A percentile compares a stretch with the other conserved stretches of the same genome.
phyloP scores from a whole-genome alignment of 1,140 invertebrate genomes.

The Palaemon carinicauda region DNA sequence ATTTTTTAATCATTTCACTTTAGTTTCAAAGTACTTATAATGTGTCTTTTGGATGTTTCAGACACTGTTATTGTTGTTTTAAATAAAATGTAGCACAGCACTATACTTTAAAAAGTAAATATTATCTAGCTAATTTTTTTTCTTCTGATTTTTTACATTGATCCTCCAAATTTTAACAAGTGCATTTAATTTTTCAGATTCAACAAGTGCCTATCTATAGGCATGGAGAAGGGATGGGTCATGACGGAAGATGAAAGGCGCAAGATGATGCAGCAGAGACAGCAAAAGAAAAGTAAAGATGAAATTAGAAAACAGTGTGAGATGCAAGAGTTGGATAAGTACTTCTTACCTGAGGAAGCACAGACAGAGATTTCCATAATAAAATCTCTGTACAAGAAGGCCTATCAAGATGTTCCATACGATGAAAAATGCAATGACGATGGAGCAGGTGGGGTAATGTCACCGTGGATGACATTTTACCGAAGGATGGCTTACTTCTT shows the following conservation, averaged over 20 bases:
- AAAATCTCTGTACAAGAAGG: conserved; percentile 52
- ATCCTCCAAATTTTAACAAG: too few relatives aligned
- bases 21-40: too few relatives aligned
- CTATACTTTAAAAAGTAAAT: too few relatives aligned
- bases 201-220: conserved; percentile 65
- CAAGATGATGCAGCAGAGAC: conserved; percentile 63
- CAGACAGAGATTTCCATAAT: conserved; percentile 53
- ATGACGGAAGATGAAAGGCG: conserved; percentile 66
- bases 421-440: conserved; percentile 12
- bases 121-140: too few relatives aligned
- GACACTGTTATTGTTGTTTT: too few relatives aligned
- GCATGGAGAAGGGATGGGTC: conserved; percentile 68
- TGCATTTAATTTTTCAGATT: conserved; percentile 61
- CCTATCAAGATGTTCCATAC: conserved; percentile 57
- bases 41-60: too few relatives aligned
- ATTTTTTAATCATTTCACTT: too few relatives aligned
- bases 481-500: conserved; percentile 58
- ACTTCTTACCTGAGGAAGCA: conserved; percentile 44
- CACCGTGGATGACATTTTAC: conserved; percentile 59
- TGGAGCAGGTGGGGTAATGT: conserved; percentile 45
- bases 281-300: conserved; percentile 60
- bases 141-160: too few relatives aligned
- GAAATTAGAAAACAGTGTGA: conserved; percentile 23
- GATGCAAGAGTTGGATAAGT: conserved; percentile 10
- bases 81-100: too few relatives aligned